Base-by-base conservation (phyloP, 2,888 invertebrate species). In the Conops quadrifasciatus region DNA sequence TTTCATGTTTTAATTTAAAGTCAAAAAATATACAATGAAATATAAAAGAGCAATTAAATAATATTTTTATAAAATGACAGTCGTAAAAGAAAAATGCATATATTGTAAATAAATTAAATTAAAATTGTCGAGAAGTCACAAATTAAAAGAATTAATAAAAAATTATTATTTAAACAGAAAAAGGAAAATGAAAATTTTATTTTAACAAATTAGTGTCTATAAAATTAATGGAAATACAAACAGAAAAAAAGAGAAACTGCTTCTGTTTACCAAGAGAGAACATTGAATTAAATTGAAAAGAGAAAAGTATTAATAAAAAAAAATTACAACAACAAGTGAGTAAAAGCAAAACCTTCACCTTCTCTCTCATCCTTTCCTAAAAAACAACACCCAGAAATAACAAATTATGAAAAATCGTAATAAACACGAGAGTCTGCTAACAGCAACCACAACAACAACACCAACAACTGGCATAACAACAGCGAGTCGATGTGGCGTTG, bases 351-450 rank as follows among this genome's bases (percentile, higher is more conserved):
- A n/a, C n/a, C n/a, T n/a, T n/a, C n/a, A n/a, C n/a, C n/a, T n/a
- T n/a, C n/a, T n/a, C n/a, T n/a, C n/a, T n/a, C n/a, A n/a, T n/a
- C n/a, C n/a, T n/a, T n/a, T n/a, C n/a, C n/a, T n/a, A n/a, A 58
- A 30, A 67, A 47, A 58, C 13, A 58, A 16, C 64, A 59, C 67
- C 28, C 65, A 19, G 51, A 43, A 66, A 47, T 56, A 67, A 65
- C 53, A 67, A 56, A 76, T 75, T 76, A 82, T 83, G 83, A 83
- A 82, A 83, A 82, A 80, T 78, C 78, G 77, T 74, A 82, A 79
- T 79, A 80, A 80, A 75, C 78, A 81, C 78, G 81, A 82, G 77
- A 79, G 74, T 73, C 79, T 79, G 75, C 75, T 75, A 74, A 73
- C 75, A 72, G 73, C 74, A 71, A 70, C 65, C 69, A 72, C 73